These are phyloP conservation scores for Cabera pusaria DNA, from an alignment of 2,888 invertebrate species.

Conservation along the genomic window DNA sequence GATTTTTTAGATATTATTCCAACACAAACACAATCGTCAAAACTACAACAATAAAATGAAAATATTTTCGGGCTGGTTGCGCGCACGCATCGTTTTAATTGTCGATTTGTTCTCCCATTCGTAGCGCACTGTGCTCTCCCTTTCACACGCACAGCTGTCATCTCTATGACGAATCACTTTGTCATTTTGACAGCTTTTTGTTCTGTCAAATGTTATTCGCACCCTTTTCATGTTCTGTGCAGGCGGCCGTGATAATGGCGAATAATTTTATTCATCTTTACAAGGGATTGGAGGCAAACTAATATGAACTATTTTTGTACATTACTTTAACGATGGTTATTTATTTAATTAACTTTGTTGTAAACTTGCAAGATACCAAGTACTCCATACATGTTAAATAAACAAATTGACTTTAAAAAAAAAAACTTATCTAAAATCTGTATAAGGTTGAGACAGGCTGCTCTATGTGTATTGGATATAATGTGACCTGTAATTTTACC, in stretches of 20 bases:
- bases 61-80: constrained; percentile 33
- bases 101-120: constrained; percentile 45
- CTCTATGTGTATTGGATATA: too few relatives aligned
- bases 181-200: constrained; percentile 77
- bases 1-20: too few relatives aligned
- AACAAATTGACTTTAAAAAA: neutral
- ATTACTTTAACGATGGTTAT: too few relatives aligned
- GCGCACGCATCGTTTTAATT: constrained; percentile 44
- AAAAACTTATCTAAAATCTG: constrained; percentile 5
- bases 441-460: too few relatives aligned
- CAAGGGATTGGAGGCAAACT: neutral
- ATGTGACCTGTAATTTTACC: too few relatives aligned
- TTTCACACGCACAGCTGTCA: constrained; percentile 69
- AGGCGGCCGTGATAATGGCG: constrained; percentile 34
- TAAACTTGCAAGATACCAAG: too few relatives aligned
- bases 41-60: constrained; percentile 27
- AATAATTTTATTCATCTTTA: constrained; percentile 32
- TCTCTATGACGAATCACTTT: constrained; percentile 77
- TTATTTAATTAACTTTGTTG: too few relatives aligned
- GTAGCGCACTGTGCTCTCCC: constrained; percentile 32
- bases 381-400: neutral
- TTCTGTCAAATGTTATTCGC: constrained; percentile 67
- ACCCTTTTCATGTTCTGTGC: constrained; percentile 56
- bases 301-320: too few relatives aligned
- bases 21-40: too few relatives aligned